These are phyloP conservation scores for Copidosoma floridanum DNA, from an alignment of 1,140 invertebrate species.

Conservation along the genomic window DNA sequence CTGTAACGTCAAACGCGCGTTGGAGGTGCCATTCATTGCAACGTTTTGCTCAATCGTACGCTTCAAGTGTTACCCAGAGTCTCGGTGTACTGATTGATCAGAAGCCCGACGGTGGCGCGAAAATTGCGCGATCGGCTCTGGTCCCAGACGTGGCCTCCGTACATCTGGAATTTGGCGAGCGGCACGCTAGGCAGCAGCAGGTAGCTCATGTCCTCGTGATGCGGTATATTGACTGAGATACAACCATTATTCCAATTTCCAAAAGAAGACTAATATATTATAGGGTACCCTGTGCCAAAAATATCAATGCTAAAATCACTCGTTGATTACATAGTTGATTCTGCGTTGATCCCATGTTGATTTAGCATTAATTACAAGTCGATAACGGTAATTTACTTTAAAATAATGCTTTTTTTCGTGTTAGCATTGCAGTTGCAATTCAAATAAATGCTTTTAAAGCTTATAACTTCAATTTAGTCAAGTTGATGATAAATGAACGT, in stretches of 20 bases:
- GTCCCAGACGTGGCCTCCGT: constrained; percentile 53
- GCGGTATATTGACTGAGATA: constrained; percentile 52
- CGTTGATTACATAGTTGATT: not conserved
- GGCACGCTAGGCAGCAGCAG: constrained; percentile 51
- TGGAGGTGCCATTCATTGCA: too few species aligned
- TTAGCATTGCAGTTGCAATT: too few species aligned
- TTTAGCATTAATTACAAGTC: too few species aligned
- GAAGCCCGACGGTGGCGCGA: constrained; percentile 47
- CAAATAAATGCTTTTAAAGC: too few species aligned
- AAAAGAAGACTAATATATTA: not conserved
- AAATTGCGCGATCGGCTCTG: constrained; percentile 54
- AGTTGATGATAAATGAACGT: too few species aligned
- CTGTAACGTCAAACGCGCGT: too few species aligned
- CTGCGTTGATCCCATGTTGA: too few species aligned
- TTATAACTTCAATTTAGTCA: too few species aligned
- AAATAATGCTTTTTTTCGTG: too few species aligned
- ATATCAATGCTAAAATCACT: not conserved
- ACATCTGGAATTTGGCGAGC: constrained; percentile 51
- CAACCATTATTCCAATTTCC: too few species aligned
- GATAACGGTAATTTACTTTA: too few species aligned
- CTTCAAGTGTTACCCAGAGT: constrained; percentile 45
- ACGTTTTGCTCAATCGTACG: too few species aligned
- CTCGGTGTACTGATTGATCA: constrained; percentile 48
- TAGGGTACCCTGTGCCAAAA: not conserved
- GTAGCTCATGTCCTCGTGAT: constrained; percentile 52